phyloP scores from a whole-genome alignment of 2,888 invertebrate species.

The Salticus scenicus region DNA sequence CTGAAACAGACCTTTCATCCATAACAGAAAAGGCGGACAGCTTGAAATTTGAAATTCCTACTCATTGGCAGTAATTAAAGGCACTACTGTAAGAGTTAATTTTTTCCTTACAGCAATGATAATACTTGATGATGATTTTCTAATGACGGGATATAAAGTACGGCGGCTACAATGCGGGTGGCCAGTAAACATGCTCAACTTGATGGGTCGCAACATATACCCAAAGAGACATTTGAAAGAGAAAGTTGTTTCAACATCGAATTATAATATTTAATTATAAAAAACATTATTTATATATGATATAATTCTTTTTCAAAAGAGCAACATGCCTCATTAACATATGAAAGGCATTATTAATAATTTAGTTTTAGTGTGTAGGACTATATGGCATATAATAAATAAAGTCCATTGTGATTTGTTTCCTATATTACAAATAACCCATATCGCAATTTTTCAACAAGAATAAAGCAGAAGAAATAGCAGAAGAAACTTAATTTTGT shows the following conservation, averaged over 20 bases:
- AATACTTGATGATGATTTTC: background rate
- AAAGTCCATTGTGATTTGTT: no score
- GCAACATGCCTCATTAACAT: no score
- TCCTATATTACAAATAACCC: no score
- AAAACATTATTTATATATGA: no score
- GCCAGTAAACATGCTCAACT: background rate
- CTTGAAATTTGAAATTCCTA: conserved; percentile 39
- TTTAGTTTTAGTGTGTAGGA: no score
- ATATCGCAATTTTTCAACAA: no score
- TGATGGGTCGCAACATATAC: background rate
- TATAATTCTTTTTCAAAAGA: no score
- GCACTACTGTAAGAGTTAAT: background rate
- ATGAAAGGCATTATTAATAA: no score
- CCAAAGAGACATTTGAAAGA: background rate
- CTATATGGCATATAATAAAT: no score
- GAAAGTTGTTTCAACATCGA: background rate
- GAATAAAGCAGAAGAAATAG: no score
- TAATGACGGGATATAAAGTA: background rate
- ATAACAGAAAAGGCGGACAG: conserved; percentile 28
- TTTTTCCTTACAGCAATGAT: background rate
- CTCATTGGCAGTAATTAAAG: conserved; percentile 18
- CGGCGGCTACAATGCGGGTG: conserved; percentile 5
- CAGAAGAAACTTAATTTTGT: no score
- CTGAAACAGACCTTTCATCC: conserved; percentile 44
- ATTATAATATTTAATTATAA: background rate